Conservation (phyloP, 2,888 invertebrate genomes). For the Himalopsyche anomala region DNA sequence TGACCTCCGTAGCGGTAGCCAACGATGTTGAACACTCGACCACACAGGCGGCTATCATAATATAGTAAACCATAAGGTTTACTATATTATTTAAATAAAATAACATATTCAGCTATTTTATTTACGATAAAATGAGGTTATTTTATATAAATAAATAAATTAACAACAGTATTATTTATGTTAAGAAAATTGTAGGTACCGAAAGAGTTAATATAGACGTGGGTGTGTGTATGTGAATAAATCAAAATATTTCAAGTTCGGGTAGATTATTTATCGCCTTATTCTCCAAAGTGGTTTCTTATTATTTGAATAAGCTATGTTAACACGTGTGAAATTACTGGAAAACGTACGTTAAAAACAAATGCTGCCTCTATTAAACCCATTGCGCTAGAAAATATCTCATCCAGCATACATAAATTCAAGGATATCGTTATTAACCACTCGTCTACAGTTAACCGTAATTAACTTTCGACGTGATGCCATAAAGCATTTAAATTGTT, state of each 20-base stretch:
- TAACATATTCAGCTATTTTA: too few species aligned
- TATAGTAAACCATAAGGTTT: too few species aligned
- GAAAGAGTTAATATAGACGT: slow-evolving; percentile 26
- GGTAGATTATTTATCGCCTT: slow-evolving; percentile 26
- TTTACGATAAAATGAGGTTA: too few species aligned
- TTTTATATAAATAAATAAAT: too few species aligned
- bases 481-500: slow-evolving; percentile 12
- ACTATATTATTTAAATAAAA: too few species aligned
- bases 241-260: slow-evolving; percentile 22
- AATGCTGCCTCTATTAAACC: slow-evolving; percentile 1
- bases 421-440: slow-evolving; percentile 10
- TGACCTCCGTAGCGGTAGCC: too few species aligned
- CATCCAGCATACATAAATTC: neutral
- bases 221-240: slow-evolving; percentile 34
- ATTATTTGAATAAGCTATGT: slow-evolving; percentile 34
- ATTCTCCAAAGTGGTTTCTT: slow-evolving; percentile 20
- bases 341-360: slow-evolving; percentile 34
- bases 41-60: too few species aligned
- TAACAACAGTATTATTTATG: too few species aligned
- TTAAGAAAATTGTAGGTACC: neutral
- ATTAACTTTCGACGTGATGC: neutral
- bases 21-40: too few species aligned
- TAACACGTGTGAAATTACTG: slow-evolving; percentile 24
- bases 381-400: neutral
- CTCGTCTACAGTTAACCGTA: neutral